Conservation (phyloP, 2,797 vertebrate genomes). For the Artibeus jamaicensis region DNA sequence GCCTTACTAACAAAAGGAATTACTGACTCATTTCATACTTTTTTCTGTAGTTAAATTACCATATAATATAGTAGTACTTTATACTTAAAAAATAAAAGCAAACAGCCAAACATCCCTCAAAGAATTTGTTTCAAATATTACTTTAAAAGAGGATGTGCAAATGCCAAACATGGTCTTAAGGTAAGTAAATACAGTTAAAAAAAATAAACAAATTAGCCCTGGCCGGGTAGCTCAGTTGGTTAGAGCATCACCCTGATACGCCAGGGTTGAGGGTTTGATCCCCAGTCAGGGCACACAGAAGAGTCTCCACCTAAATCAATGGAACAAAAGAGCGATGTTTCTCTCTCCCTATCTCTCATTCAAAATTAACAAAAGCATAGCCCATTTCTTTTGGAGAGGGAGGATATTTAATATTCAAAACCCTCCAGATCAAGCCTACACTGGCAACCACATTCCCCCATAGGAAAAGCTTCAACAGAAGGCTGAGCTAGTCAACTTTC, state of each 20-base stretch:
- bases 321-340: not conserved
- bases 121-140: constrained; percentile 16
- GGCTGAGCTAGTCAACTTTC: not conserved
- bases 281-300: not conserved
- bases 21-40: not conserved
- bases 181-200: not conserved
- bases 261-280: not conserved
- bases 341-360: not conserved
- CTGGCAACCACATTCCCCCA: not conserved
- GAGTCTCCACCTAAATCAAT: not conserved
- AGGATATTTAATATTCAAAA: not conserved
- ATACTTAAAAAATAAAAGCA: constrained; percentile 1
- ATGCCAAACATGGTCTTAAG: not conserved
- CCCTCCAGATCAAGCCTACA: not conserved
- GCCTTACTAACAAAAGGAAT: not conserved
- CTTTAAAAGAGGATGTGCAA: not conserved
- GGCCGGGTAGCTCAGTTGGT: not conserved
- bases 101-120: not conserved
- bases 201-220: not conserved
- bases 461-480: not conserved
- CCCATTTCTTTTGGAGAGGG: not conserved
- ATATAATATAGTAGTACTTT: not conserved
- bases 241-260: not conserved
- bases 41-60: not conserved
- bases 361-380: not conserved